These are phyloP conservation scores for Melanotaenia parkinsoni DNA, from an alignment of 2,797 vertebrate species.

Conservation along the genomic window DNA sequence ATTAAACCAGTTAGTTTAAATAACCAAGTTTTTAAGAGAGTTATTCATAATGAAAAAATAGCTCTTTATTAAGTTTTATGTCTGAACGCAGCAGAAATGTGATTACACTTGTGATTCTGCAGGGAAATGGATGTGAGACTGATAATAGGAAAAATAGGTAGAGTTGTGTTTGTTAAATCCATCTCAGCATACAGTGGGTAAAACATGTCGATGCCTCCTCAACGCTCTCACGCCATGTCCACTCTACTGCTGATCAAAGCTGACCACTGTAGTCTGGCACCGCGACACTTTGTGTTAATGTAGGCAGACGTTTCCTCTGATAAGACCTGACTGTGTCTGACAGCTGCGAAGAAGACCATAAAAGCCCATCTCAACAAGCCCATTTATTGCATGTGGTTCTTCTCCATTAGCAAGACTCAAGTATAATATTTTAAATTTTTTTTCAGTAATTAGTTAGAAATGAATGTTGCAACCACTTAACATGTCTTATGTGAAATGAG, in stretches of 20 bases:
- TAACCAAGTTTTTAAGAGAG: constrained; percentile 27
- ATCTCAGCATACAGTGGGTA: background rate
- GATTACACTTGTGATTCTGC: constrained; percentile 60
- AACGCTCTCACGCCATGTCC: constrained; percentile 51
- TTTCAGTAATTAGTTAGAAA: background rate
- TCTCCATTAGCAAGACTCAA: constrained; percentile 48
- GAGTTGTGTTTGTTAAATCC: constrained; percentile 37
- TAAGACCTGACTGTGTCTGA: constrained; percentile 62
- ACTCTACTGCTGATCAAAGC: constrained; percentile 56
- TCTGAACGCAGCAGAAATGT: constrained; percentile 46
- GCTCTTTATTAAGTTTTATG: constrained; percentile 28
- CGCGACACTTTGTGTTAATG: constrained; percentile 50
- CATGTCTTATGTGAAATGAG: constrained; percentile 3
- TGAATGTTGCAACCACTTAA: background rate
- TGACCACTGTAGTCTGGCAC: constrained; percentile 47
- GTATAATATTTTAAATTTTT: constrained; percentile 32
- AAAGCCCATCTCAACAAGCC: constrained; percentile 68
- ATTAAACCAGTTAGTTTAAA: constrained; percentile 12
- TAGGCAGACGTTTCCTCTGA: constrained; percentile 72
- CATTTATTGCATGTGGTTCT: constrained; percentile 55
- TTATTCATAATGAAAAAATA: constrained; percentile 24
- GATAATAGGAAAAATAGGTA: constrained; percentile 32
- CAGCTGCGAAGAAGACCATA: constrained; percentile 60
- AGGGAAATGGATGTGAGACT: constrained; percentile 33
- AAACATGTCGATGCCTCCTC: constrained; percentile 33